These are phyloP conservation scores for Bubalus kerabau DNA, from an alignment of 2,113 vertebrate species.

Conservation along the genomic window DNA sequence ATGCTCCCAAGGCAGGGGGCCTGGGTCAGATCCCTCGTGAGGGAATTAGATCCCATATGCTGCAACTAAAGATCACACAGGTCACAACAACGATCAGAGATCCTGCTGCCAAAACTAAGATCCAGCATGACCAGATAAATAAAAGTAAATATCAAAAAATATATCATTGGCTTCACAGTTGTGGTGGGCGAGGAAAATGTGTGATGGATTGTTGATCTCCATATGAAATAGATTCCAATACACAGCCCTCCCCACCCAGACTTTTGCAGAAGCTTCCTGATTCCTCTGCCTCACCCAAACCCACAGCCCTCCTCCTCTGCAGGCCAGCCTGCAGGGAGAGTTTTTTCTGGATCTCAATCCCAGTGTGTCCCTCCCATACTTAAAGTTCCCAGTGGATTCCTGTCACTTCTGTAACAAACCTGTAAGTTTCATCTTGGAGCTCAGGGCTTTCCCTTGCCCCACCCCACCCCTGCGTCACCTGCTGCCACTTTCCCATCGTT, in stretches of 20 bases:
- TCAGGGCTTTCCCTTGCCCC: not conserved
- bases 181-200: no score
- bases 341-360: not conserved
- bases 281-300: no score
- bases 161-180: not conserved
- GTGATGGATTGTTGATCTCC: not conserved
- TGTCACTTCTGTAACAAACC: not conserved
- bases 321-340: no score
- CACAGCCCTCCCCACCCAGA: not conserved
- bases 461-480: not conserved
- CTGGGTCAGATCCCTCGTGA: not conserved
- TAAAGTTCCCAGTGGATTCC: not conserved
- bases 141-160: not conserved
- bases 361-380: not conserved
- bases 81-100: not conserved
- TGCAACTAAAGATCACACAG: not conserved
- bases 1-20: not conserved
- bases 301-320: not conserved
- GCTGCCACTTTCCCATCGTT: not conserved
- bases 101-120: not conserved
- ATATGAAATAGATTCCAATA: rapidly evolving
- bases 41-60: not conserved
- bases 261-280: no score
- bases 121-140: not conserved
- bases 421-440: not conserved